These are phyloP conservation scores for Apostichopus parvimensis DNA, from an alignment of 35 echinoderm and acorn worm species.

Conservation along the genomic window DNA sequence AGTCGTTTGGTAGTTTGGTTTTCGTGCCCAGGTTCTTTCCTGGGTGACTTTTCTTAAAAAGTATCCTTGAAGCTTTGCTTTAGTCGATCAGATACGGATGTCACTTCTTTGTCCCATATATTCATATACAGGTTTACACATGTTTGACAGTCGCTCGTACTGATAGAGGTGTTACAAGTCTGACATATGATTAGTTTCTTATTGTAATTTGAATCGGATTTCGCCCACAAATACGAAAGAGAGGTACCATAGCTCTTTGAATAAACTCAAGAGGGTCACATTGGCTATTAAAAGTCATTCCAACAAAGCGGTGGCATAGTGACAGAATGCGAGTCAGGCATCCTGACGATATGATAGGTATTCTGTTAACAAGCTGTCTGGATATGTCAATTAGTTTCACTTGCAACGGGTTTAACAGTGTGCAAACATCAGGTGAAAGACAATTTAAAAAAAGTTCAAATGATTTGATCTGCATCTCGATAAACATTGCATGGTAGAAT, in stretches of 20 bases:
- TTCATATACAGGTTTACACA: background rate
- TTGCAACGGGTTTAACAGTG: background rate
- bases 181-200: background rate
- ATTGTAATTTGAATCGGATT: conserved; percentile 8
- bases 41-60: no score
- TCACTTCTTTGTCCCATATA: conserved; percentile 10
- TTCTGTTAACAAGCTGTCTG: background rate
- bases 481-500: conserved; percentile 23
- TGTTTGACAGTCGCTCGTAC: conserved; percentile 11
- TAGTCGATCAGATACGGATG: background rate
- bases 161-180: background rate
- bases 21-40: no score
- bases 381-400: background rate
- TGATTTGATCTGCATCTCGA: no score
- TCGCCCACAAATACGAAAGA: conserved; percentile 3
- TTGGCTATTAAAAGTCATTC: conserved; percentile 5
- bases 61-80: background rate
- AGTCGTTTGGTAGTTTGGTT: no score
- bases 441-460: conserved; percentile 3
- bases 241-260: conserved; percentile 10
- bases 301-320: background rate
- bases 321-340: background rate
- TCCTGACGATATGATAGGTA: background rate
- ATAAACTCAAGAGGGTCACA: conserved; percentile 19
- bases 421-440: background rate